Conservation (phyloP, 2,113 vertebrate genomes). For the Spheniscus mendiculus region DNA sequence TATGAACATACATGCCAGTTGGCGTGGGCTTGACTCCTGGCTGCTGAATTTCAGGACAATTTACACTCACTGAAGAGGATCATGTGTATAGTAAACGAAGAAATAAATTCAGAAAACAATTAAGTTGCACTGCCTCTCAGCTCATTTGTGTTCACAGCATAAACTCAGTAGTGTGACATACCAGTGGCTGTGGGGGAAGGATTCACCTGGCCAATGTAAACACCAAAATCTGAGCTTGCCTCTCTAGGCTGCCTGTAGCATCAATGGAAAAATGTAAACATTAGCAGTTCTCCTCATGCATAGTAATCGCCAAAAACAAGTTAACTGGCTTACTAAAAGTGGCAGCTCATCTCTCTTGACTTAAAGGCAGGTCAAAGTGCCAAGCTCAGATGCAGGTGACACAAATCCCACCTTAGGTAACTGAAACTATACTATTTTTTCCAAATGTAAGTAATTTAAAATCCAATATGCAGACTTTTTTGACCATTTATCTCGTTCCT, state of each 20-base stretch:
- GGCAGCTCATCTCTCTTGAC: neutral
- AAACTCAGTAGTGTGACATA: accelerated
- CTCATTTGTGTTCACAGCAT: neutral
- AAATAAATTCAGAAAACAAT: neutral
- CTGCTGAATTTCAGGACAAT: neutral
- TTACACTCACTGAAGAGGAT: neutral
- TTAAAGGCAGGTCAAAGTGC: neutral
- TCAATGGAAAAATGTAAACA: neutral
- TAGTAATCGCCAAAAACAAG: neutral
- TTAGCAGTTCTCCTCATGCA: neutral
- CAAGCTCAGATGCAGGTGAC: neutral
- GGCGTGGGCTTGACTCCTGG: neutral
- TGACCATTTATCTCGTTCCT: neutral
- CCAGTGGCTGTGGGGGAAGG: accelerated
- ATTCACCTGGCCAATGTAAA: neutral
- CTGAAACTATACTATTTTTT: neutral
- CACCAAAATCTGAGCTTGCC: neutral
- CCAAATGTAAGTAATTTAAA: neutral
- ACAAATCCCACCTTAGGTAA: neutral
- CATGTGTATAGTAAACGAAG: neutral
- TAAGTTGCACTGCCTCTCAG: neutral
- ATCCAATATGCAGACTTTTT: accelerated
- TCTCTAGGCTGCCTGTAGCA: neutral
- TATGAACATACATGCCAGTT: neutral
- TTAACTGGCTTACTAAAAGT: neutral